Conservation (phyloP, 2,113 vertebrate species). For the Sinocyclocheilus rhinocerous region DNA sequence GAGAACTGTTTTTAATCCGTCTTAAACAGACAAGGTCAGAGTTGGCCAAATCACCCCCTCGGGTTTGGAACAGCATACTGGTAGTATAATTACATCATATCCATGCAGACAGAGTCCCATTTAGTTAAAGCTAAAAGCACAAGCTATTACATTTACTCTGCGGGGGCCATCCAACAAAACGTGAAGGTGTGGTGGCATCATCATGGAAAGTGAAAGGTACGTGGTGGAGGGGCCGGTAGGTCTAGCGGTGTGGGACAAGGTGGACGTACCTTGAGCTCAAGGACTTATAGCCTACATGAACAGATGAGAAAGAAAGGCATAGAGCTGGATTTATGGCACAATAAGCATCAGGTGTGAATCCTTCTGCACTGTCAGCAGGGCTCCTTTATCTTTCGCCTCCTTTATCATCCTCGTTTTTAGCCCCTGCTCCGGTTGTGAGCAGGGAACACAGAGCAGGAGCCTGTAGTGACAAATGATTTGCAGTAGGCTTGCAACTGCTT, state of each 20-base stretch:
- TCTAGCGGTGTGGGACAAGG: background rate
- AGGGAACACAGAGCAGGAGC: background rate
- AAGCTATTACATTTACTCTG: constrained; percentile 19
- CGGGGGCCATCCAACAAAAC: background rate
- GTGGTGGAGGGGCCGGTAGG: background rate
- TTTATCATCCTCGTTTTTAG: constrained; percentile 8
- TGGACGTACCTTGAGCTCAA: constrained; percentile 25
- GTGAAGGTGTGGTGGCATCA: background rate
- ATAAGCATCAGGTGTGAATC: constrained; percentile 38
- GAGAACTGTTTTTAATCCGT: constrained; percentile 52
- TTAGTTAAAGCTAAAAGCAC: constrained; percentile 43
- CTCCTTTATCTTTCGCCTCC: constrained; percentile 13
- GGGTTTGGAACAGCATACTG: constrained; percentile 34
- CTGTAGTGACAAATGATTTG: constrained; percentile 9
- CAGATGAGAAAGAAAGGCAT: constrained; percentile 3
- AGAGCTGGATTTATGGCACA: constrained; percentile 29
- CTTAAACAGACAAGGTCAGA: constrained; percentile 55
- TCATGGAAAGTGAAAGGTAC: background rate
- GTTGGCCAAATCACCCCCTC: constrained; percentile 49
- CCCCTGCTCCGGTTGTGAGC: background rate
- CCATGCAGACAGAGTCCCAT: background rate
- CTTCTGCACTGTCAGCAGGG: constrained; percentile 31
- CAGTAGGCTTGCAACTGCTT: background rate
- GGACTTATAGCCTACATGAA: constrained; percentile 8
- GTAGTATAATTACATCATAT: constrained; percentile 36